Evolutionary conservation across 1,140 invertebrate species (phyloP), one percentile per base, ranked within the genome.

Genomic region (Cepaea nemoralis): DNA sequence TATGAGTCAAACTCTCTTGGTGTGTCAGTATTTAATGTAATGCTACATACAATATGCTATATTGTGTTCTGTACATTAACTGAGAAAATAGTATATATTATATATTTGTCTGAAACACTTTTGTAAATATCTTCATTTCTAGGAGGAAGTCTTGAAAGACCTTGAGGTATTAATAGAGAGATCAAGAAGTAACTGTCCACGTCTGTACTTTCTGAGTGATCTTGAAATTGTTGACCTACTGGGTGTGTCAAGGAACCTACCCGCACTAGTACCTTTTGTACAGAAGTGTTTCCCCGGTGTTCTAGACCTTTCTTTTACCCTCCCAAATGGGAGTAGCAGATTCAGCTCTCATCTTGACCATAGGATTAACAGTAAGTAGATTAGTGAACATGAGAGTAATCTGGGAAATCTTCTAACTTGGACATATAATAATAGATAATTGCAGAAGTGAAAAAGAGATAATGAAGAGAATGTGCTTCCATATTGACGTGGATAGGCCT

Each of bases 151-250:
- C n/a, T 79, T 91, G 63, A 89, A 89, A 73, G 77, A 88, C 40
- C 80, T 91, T 42, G 81, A 86, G 39, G 45, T 33, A 10, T 80
- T 87, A 14, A 75, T 90, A 74, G 89, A 90, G 67, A 85, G 83
- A 16, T 85, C 86, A 14, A 75, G 90, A 16, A 80, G 82, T 42
- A 84, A 87, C 79, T 91, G 91, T 80, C 89, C 89, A 0, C 84
- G 91, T 19, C 87, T 92, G 14, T 91, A 91, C 77, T 92, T 92
- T 83, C 85, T 91, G 67, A 90, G 89, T 55, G 85, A 90, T 80
- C 82, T 85, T 37, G 89, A 91, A 69, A 77, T 92, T 33, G 86
- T 91, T 2, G 87, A 91, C 39, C 74, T 91, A 40, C 77, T 91
- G 39, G 87, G 87, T 27, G 85, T 91, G 67, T 89, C 89, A 10